phyloP scores from a whole-genome alignment of 2,888 invertebrate species.

The Seira musarum region DNA sequence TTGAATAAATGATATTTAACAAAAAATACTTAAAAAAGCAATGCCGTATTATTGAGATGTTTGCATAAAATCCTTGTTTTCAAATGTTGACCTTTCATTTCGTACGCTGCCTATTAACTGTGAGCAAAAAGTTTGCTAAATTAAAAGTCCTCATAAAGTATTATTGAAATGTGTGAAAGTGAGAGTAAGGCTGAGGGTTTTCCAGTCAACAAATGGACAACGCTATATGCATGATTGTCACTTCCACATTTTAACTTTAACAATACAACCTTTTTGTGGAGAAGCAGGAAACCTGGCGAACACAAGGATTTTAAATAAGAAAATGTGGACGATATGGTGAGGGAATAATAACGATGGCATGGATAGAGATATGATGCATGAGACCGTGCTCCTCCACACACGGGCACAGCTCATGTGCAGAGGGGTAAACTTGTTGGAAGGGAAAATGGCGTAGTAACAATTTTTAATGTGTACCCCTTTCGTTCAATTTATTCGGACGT shows the following conservation, averaged over 20 bases:
- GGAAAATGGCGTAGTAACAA: slow-evolving; percentile 43
- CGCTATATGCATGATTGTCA: not conserved
- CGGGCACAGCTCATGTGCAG: slow-evolving; percentile 48
- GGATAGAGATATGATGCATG: slow-evolving; percentile 39
- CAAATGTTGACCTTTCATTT: too few relatives aligned
- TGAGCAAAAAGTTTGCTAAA: too few relatives aligned
- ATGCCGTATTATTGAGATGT: too few relatives aligned
- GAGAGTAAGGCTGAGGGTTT: slow-evolving; percentile 42
- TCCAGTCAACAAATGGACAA: not conserved
- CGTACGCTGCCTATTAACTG: too few relatives aligned
- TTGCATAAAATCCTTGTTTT: too few relatives aligned
- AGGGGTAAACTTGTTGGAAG: slow-evolving; percentile 52
- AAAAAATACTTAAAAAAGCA: too few relatives aligned
- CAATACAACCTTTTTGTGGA: too few relatives aligned
- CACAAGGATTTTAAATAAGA: not conserved
- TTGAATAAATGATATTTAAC: too few relatives aligned
- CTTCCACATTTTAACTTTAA: too few relatives aligned
- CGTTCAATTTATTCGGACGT: slow-evolving; percentile 23
- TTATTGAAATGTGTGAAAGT: too few relatives aligned
- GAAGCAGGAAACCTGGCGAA: not conserved
- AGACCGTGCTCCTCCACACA: slow-evolving; percentile 39
- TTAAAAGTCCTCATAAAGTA: too few relatives aligned
- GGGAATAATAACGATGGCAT: not conserved
- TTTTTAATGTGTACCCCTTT: slow-evolving; percentile 43
- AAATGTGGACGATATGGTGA: slow-evolving; percentile 3